phyloP scores from a whole-genome alignment of 1,140 invertebrate genomes.

The Monomorium pharaonis region DNA sequence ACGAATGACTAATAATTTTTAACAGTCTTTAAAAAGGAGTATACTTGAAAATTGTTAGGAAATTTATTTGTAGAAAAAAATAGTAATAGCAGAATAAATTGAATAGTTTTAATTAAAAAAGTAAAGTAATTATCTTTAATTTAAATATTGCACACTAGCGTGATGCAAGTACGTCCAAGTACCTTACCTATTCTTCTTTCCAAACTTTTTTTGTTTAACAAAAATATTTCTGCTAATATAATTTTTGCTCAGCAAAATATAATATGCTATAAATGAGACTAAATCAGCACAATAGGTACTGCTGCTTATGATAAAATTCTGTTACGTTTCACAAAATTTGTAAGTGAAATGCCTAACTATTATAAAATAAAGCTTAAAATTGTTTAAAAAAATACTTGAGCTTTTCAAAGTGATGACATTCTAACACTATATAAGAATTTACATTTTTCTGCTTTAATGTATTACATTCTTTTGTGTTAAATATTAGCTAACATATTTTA shows the following conservation, averaged over 20 bases:
- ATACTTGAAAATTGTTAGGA: not conserved
- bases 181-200: no score
- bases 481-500: not conserved
- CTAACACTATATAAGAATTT: conserved; percentile 24
- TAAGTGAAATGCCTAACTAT: conserved; percentile 3
- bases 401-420: not conserved
- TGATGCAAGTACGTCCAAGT: not conserved
- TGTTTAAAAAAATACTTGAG: conserved; percentile 21
- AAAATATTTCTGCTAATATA: not conserved
- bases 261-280: conserved; percentile 1
- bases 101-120: conserved; percentile 35
- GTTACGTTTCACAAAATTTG: conserved; percentile 16
- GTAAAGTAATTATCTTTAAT: conserved; percentile 25
- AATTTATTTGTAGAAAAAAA: not conserved
- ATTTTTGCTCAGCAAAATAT: conserved; percentile 15
- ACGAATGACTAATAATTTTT: not conserved
- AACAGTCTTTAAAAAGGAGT: not conserved
- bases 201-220: not conserved
- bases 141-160: not conserved
- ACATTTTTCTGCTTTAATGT: not conserved
- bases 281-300: not conserved
- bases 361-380: not conserved
- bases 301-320: not conserved
- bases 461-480: no score
- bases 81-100: not conserved